Percentiles rank a stretch among this genome's conserved stretches.
Conservation (phyloP, 2,113 vertebrate species). For the Butorides virescens region DNA sequence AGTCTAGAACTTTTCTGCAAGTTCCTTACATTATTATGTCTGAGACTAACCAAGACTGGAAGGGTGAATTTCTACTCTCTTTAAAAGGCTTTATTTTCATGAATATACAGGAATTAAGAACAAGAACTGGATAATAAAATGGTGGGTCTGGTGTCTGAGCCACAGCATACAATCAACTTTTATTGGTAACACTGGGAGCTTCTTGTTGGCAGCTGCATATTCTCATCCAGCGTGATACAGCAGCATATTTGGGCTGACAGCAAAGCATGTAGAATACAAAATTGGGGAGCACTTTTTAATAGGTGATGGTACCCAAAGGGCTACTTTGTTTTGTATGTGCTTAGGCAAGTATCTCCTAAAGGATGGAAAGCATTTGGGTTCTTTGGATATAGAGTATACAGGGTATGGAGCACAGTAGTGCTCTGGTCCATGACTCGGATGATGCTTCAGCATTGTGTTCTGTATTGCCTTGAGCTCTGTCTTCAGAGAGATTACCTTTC, state of each 20-base stretch:
- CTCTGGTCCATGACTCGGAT: not conserved
- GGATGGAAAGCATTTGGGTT: not conserved
- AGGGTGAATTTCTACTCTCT: not conserved
- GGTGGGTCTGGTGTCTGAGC: not conserved
- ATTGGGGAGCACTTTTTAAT: not conserved
- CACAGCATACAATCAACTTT: not conserved
- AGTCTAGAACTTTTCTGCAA: conserved; percentile 23
- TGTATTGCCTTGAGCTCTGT: not conserved
- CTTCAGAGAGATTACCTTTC: not conserved
- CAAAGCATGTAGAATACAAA: not conserved
- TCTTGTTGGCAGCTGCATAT: not conserved
- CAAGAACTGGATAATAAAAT: not conserved
- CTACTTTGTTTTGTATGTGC: not conserved
- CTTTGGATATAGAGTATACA: not conserved
- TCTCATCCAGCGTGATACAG: not conserved
- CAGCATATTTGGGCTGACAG: not conserved
- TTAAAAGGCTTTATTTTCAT: not conserved
- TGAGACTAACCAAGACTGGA: not conserved
- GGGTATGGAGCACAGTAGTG: not conserved
- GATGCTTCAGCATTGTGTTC: not conserved
- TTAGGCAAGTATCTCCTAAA: not conserved
- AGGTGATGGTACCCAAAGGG: not conserved
- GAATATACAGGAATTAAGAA: not conserved
- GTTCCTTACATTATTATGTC: not conserved
- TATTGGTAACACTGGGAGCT: not conserved